Conservation (phyloP, 2,113 vertebrate genomes). For the Centropus unirufus region DNA sequence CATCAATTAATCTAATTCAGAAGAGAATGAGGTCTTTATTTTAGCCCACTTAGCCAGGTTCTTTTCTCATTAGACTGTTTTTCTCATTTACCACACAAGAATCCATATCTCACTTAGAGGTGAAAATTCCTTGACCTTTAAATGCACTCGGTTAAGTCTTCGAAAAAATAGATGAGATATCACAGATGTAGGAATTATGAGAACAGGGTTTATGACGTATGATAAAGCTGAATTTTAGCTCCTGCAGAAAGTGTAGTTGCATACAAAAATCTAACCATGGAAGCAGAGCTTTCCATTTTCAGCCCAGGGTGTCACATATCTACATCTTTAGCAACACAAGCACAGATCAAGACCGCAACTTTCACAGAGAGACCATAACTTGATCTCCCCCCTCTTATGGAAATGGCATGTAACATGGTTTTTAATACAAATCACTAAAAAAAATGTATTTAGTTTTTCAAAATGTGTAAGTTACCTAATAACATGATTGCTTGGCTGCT, state of each 20-base stretch:
- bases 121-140: constrained; percentile 41
- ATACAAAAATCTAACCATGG: neutral
- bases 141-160: neutral
- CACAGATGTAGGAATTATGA: neutral
- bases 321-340: neutral
- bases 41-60: neutral
- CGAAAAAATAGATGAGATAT: neutral
- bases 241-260: neutral
- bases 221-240: constrained; percentile 7
- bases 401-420: neutral
- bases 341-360: neutral
- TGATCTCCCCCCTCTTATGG: neutral
- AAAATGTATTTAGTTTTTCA: neutral
- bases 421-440: neutral
- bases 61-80: constrained; percentile 6
- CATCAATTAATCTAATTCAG: constrained; percentile 48
- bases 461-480: neutral
- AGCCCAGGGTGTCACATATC: neutral
- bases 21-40: constrained; percentile 13
- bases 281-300: neutral
- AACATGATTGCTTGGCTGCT: neutral
- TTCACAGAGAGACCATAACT: neutral
- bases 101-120: neutral
- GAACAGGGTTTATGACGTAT: neutral
- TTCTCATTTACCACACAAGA: neutral